A percentile compares a stretch with the other conserved stretches of the same genome.
phyloP scores from a whole-genome alignment of 2,797 vertebrate genomes.

The Phalanger gymnotis region DNA sequence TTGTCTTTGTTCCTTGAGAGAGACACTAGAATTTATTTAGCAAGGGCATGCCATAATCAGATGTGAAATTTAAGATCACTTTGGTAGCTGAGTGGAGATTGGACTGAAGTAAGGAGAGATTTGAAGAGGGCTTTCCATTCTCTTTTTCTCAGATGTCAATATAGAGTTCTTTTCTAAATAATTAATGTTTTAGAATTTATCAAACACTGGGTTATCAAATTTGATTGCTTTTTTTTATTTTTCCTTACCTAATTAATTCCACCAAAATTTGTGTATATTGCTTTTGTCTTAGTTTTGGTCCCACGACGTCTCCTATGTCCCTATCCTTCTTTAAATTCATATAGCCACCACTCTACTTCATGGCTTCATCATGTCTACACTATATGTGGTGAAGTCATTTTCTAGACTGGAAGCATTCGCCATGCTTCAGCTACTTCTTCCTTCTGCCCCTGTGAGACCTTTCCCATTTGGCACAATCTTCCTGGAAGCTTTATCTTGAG shows the following conservation, averaged over 20 bases:
- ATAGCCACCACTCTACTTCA: not conserved
- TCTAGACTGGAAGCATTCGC: not conserved
- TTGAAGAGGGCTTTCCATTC: not conserved
- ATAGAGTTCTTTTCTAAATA: not conserved
- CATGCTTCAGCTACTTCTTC: not conserved
- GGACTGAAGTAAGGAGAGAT: not conserved
- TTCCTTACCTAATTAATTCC: not conserved
- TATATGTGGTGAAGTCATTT: not conserved
- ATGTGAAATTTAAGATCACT: not conserved
- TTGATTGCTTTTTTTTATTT: not conserved
- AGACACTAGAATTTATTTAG: not conserved
- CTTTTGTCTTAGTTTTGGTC: not conserved
- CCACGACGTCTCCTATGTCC: not conserved
- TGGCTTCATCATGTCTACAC: not conserved
- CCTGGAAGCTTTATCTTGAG: too few species aligned
- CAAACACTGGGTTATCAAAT: not conserved
- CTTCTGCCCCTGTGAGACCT: not conserved
- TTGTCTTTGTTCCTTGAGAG: not conserved
- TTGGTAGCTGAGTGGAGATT: not conserved
- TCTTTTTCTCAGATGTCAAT: not conserved
- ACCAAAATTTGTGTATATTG: not conserved
- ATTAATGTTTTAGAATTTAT: not conserved
- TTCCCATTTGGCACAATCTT: too few species aligned
- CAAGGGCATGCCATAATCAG: not conserved
- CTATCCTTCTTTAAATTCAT: not conserved